A percentile compares a stretch with the other conserved stretches of the same genome.
Conservation (phyloP, 2,797 vertebrate species). For the Fundulus diaphanus region DNA sequence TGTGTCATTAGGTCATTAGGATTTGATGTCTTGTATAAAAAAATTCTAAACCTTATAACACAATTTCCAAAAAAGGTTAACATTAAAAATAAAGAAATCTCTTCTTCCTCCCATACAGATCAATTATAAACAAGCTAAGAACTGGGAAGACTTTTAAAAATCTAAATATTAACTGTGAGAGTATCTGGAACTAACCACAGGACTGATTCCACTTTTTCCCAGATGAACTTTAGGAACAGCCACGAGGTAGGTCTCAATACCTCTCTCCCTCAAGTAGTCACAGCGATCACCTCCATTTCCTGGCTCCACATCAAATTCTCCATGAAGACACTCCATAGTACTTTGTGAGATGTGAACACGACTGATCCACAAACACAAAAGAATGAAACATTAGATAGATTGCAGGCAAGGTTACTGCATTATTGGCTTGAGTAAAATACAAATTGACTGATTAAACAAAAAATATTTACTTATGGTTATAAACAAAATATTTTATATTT, state of each 20-base stretch:
- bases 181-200: slow-evolving; percentile 83
- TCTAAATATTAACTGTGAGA: neutral
- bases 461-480: no score
- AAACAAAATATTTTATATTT: no score
- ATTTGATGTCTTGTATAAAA: no score
- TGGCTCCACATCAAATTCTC: slow-evolving; percentile 92
- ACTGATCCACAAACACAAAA: slow-evolving; percentile 66
- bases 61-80: neutral
- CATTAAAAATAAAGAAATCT: neutral
- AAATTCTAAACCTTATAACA: neutral
- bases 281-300: slow-evolving; percentile 90
- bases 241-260: slow-evolving; percentile 90
- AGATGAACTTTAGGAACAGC: slow-evolving; percentile 85
- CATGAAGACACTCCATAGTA: slow-evolving; percentile 91
- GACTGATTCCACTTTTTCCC: slow-evolving; percentile 86
- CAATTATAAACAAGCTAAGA: neutral
- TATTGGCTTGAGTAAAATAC: no score
- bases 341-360: slow-evolving; percentile 95
- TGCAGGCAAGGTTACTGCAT: no score
- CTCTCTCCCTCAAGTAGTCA: slow-evolving; percentile 91
- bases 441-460: no score
- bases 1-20: neutral
- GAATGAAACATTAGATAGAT: slow-evolving; percentile 6
- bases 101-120: neutral
- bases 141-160: neutral